Evolutionary conservation across 2,113 vertebrate species (phyloP).

Genomic region (Melospiza melodia): DNA sequence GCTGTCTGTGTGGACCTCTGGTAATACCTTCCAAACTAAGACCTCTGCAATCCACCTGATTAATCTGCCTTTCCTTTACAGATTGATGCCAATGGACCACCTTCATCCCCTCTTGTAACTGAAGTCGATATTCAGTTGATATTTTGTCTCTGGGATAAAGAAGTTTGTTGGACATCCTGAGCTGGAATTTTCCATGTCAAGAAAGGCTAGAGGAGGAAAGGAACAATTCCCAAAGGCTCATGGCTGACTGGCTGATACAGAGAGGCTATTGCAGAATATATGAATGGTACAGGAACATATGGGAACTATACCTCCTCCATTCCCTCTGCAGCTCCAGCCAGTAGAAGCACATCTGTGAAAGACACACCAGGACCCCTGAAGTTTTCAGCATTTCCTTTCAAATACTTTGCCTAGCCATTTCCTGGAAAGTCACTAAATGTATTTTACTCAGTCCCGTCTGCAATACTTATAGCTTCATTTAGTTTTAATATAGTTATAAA

Average conservation of each 20-base stretch:
- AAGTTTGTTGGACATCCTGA: not conserved
- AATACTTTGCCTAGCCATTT: slow-evolving; percentile 45
- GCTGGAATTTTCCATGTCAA: not conserved
- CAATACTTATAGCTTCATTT: slow-evolving; percentile 68
- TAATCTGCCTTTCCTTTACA: not conserved
- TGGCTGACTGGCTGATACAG: not conserved
- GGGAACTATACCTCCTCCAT: not conserved
- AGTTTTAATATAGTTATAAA: slow-evolving; percentile 73
- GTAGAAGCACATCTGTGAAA: not conserved
- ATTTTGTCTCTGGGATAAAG: not conserved
- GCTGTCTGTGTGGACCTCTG: not conserved
- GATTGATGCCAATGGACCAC: fast-evolving
- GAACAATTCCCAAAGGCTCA: not conserved
- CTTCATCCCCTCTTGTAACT: fast-evolving
- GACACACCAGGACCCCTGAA: slow-evolving; percentile 30
- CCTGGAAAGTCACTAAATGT: slow-evolving; percentile 52
- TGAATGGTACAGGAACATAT: not conserved
- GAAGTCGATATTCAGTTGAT: not conserved
- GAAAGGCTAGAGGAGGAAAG: not conserved
- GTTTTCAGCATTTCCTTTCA: slow-evolving; percentile 56
- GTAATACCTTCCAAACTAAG: not conserved
- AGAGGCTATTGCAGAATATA: not conserved
- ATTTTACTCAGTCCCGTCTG: slow-evolving; percentile 47
- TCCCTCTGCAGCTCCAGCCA: not conserved
- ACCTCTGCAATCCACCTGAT: not conserved